Conservation (phyloP, 2,888 invertebrate species). For the Drosophila demipolita region DNA sequence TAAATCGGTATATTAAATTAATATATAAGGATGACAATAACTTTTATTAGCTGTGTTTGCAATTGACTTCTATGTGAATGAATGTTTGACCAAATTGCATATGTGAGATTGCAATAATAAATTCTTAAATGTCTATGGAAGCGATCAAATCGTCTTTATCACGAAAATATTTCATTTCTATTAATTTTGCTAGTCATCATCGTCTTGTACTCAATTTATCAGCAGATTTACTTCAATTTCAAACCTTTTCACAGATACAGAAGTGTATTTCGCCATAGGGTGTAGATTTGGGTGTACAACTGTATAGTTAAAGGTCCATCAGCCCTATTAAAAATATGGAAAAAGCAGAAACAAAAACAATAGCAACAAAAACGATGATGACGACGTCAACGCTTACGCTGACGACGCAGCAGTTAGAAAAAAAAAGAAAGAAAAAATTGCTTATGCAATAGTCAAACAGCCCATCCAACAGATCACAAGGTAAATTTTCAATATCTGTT, state of each 20-base stretch:
- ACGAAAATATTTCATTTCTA: neutral
- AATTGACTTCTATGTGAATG: neutral
- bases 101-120: neutral
- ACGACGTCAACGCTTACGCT: slow-evolving; percentile 24
- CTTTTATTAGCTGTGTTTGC: neutral
- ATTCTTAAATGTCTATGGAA: neutral
- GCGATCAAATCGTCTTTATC: neutral
- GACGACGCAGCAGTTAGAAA: slow-evolving; percentile 35
- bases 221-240: neutral
- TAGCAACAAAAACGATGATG: slow-evolving; percentile 20
- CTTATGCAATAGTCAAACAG: slow-evolving; percentile 67
- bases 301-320: slow-evolving; percentile 6
- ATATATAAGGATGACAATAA: neutral
- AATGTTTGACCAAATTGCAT: neutral
- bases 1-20: neutral
- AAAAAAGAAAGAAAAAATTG: slow-evolving; percentile 60
- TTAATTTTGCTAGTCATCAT: neutral
- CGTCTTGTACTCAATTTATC: neutral
- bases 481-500: slow-evolving; percentile 13
- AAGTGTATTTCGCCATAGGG: neutral
- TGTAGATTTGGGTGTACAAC: slow-evolving; percentile 9
- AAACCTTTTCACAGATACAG: neutral
- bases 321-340: slow-evolving; percentile 32
- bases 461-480: slow-evolving; percentile 56
- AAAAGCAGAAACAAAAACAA: slow-evolving; percentile 9